A percentile compares a stretch with the other conserved stretches of the same genome.
Conservation (phyloP, 2,888 invertebrate genomes). For the Ennomos erosarius region DNA sequence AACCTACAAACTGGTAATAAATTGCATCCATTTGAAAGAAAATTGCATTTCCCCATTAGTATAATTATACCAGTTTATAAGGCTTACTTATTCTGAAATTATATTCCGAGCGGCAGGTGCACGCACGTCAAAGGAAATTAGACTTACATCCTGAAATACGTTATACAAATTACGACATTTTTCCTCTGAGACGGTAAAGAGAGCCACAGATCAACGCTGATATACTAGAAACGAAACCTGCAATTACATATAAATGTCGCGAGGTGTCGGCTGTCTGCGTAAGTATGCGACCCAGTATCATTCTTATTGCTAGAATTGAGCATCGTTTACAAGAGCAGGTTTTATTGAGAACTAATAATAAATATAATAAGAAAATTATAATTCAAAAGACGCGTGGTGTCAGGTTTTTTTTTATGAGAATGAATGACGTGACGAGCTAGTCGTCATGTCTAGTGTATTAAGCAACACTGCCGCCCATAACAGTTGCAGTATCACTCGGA, state of each 20-base stretch:
- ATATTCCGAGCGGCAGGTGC: conserved; percentile 53
- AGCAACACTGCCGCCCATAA: no score
- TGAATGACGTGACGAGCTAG: no score
- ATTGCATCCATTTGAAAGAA: conserved; percentile 18
- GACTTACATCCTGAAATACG: neutral
- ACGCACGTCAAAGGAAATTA: conserved; percentile 20
- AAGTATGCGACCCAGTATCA: conserved; percentile 30
- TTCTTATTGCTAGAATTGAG: conserved; percentile 15
- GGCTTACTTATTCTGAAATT: conserved; percentile 47
- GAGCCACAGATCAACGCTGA: conserved; percentile 36
- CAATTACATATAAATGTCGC: conserved; percentile 72
- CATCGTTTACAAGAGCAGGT: conserved; percentile 19
- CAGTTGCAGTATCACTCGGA: no score
- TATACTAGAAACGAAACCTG: conserved; percentile 38
- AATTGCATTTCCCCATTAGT: conserved; percentile 28
- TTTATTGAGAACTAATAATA: conserved; percentile 14
- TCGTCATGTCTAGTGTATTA: no score
- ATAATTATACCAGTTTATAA: conserved; percentile 33
- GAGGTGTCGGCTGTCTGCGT: conserved; percentile 54
- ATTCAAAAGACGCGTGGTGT: no score
- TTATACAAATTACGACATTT: conserved; percentile 1
- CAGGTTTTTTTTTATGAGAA: no score
- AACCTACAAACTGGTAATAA: conserved; percentile 13
- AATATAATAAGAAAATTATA: no score
- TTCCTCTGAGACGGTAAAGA: conserved; percentile 5